Base-by-base conservation (phyloP, 64 coral and sea anemone genomes). In the Montipora efflorescens region DNA sequence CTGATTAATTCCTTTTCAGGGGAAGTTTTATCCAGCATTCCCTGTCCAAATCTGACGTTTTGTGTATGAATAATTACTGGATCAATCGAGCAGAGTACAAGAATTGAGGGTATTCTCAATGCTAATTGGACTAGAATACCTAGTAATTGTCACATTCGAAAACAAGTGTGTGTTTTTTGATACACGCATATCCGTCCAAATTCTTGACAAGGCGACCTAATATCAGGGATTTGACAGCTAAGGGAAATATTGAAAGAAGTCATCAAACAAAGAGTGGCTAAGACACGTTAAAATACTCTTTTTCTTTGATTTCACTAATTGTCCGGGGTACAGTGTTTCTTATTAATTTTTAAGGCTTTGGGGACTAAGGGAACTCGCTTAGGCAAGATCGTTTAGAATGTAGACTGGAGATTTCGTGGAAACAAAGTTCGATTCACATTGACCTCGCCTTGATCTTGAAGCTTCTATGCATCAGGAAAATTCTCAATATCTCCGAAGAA, bases 1-100 rank as follows among this genome's bases (percentile, higher is more conserved):
- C 61, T 49, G 82, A 75, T 89, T 20, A 81, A 46, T 61, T 50
- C 67, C 57, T 70, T 70, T 94, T 94, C 36, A 55, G 6, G 28
- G 87, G 87, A n/a, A 78, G 79, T 82, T 75, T 90, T 84, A 90
- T 90, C 70, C 88, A 73, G 46, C 79, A 52, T 84, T 94, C 89
- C 46, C 18, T n/a, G 19, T 23, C 53, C 46, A 36, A 61, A 48
- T 71, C 77, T 89, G 86, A 81, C 87, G 87, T 83, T 87, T 59
- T 53, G 75, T 22, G 59, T 67, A 95, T 95, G 83, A 95, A 95
- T 95, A 91, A 95, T 95, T 91, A 92, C 94, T 92, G 67, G 80
- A 92, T 80, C 76, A 79, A 82, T 88, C 81, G 66, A 71, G 67
- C 76, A 88, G 67, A 76, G 52, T 43, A 81, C 83, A 87, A 18